Evolutionary conservation across 2,797 vertebrate species (phyloP), one percentile per base, ranked within the genome.

Genomic region (Rhodeus uyekii): DNA sequence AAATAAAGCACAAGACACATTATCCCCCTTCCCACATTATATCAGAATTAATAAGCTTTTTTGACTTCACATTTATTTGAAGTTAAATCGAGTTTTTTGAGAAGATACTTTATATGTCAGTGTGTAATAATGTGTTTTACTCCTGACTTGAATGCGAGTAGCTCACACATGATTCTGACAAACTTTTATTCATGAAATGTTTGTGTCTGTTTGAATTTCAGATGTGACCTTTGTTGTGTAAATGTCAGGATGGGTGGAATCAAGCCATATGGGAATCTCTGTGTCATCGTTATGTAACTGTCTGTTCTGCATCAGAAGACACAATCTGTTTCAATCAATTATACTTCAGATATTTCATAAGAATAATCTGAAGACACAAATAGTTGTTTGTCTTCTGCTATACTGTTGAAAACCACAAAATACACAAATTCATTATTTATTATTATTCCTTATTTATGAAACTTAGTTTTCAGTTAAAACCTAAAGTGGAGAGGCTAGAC

Each of bases 191-290:
- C 88, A 93, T 92, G 90, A 92, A 72, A 88, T 86, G 87, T 93
- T 93, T 93, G 90, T 90, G 92, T 93, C 92, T 91, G 91, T 92
- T 63, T 92, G 91, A 94, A 92, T 94, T 95, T 94, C 91, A 94
- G 91, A 95, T 95, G 92, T 93, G 94, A 95, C 94, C 94, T 95
- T 95, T 94, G 92, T 93, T 94, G 92, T 95, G 92, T 93, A 95
- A 95, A 95, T 95, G 94, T 94, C 94, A 95, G 89, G 92, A 91
- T 90, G 91, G 46, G 90, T 90, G 88, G 88, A 90, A 90, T 91
- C 87, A 91, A 90, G 90, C 91, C 89, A 91, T 89, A 88, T 91
- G 92, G 89, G 76, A 73, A 61, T 77, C 60, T 34, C 90, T 91
- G 78, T 87, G 89, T 89, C 87, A 79, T 86, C 87, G 87, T 94